Conservation (phyloP, 2,797 vertebrate species). For the Smutsia gigantea region DNA sequence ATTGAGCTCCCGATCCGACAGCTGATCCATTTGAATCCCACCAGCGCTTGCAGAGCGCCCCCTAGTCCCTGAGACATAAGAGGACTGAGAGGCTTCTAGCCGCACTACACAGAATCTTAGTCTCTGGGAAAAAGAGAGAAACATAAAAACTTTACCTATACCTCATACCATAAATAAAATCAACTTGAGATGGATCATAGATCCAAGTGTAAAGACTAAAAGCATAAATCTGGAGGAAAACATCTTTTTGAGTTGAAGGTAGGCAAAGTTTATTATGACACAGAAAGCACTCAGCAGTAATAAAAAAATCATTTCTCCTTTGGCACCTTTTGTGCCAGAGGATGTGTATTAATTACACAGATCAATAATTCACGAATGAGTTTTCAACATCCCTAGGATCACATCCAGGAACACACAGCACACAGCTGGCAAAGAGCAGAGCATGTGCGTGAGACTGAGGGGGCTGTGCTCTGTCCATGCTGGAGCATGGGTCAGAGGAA, state of each 20-base stretch:
- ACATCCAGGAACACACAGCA: neutral
- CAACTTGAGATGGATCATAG: neutral
- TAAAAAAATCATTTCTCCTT: neutral
- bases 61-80: neutral
- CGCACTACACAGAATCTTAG: neutral
- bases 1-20: neutral
- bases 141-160: neutral
- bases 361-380: neutral
- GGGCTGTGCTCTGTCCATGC: neutral
- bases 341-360: no score
- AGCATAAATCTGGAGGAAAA: neutral
- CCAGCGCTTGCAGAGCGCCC: neutral
- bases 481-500: neutral
- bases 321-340: neutral
- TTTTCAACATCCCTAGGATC: neutral
- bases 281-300: neutral
- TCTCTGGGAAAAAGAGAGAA: neutral
- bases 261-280: neutral
- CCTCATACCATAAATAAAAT: neutral
- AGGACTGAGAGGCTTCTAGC: neutral
- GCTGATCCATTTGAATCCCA: neutral
- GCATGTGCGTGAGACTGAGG: neutral
- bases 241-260: neutral
- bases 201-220: neutral
- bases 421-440: neutral